These are phyloP conservation scores for Drosophila prostipennis DNA, from an alignment of 2,888 invertebrate species.

Conservation along the genomic window DNA sequence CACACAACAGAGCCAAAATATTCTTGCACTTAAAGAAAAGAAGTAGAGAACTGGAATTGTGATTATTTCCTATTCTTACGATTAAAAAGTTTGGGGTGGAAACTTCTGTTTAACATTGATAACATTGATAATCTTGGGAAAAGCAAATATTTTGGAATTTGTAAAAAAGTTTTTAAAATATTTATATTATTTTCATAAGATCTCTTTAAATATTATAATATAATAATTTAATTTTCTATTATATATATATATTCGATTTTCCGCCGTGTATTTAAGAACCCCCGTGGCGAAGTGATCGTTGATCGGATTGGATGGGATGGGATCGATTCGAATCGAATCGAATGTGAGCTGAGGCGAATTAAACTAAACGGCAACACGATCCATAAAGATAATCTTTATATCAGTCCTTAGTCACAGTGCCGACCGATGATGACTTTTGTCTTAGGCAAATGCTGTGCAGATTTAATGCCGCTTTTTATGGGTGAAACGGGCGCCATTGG, in stretches of 20 bases:
- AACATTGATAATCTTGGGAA: too few relatives aligned
- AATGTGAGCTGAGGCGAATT: constrained; percentile 22
- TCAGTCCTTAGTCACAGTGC: constrained; percentile 32
- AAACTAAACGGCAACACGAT: constrained; percentile 52
- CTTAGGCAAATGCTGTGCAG: constrained; percentile 54
- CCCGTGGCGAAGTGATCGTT: constrained; percentile 6
- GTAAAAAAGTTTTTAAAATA: background rate
- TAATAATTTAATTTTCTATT: background rate
- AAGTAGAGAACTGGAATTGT: too few relatives aligned
- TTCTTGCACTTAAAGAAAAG: constrained; percentile 16
- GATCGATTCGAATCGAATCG: constrained; percentile 1
- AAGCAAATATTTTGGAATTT: too few relatives aligned
- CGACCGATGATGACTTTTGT: constrained; percentile 47
- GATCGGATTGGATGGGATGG: constrained; percentile 19
- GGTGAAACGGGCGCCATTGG: constrained; percentile 6
- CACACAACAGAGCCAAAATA: constrained; percentile 15
- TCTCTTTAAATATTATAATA: background rate
- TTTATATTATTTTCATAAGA: too few relatives aligned
- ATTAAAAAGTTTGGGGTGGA: too few relatives aligned
- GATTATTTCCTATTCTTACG: too few relatives aligned
- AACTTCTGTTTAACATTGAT: too few relatives aligned
- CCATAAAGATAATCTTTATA: constrained; percentile 55
- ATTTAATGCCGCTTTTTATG: constrained; percentile 54
- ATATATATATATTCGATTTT: background rate
- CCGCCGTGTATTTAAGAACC: constrained; percentile 3